Evolutionary conservation across 2,113 vertebrate genomes (phyloP).

Genomic region (Manacus vitellinus): DNA sequence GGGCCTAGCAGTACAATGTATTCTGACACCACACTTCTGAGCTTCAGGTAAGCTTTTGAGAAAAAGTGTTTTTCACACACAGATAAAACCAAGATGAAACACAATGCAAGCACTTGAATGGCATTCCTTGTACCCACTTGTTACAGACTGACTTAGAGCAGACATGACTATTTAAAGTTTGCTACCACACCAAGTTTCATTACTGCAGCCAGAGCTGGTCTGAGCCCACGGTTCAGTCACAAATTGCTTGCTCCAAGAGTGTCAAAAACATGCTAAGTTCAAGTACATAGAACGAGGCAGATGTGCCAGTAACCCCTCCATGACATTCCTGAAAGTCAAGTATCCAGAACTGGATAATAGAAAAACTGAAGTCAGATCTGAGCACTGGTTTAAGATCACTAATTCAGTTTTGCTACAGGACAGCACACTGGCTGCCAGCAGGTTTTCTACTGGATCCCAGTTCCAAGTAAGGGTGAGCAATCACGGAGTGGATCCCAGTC

Average conservation of each 20-base stretch:
- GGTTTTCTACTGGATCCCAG: conserved; percentile 15
- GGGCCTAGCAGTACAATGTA: conserved; percentile 78
- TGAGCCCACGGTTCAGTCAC: conserved; percentile 51
- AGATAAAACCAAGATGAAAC: conserved; percentile 75
- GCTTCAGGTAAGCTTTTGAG: conserved; percentile 58
- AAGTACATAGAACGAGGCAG: conserved; percentile 57
- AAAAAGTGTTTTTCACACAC: conserved; percentile 51
- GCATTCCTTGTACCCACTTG: conserved; percentile 70
- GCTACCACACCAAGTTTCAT: conserved; percentile 57
- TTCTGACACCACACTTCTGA: conserved; percentile 87
- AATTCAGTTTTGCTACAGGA: conserved; percentile 17
- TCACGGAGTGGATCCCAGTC: neutral
- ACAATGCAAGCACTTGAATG: conserved; percentile 82
- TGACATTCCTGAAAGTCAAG: conserved; percentile 33
- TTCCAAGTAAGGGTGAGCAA: conserved; percentile 43
- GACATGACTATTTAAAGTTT: conserved; percentile 32
- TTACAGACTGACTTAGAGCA: conserved; percentile 60
- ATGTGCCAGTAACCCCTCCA: conserved; percentile 54
- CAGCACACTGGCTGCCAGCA: conserved; percentile 22
- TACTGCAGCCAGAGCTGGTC: conserved; percentile 61
- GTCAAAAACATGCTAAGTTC: conserved; percentile 55
- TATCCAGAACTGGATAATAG: conserved; percentile 15
- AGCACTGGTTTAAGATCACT: conserved; percentile 28
- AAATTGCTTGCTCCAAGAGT: conserved; percentile 55
- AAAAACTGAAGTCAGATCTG: conserved; percentile 26